Base-by-base conservation (phyloP, 2,888 invertebrate genomes). In the Neria commutata region DNA sequence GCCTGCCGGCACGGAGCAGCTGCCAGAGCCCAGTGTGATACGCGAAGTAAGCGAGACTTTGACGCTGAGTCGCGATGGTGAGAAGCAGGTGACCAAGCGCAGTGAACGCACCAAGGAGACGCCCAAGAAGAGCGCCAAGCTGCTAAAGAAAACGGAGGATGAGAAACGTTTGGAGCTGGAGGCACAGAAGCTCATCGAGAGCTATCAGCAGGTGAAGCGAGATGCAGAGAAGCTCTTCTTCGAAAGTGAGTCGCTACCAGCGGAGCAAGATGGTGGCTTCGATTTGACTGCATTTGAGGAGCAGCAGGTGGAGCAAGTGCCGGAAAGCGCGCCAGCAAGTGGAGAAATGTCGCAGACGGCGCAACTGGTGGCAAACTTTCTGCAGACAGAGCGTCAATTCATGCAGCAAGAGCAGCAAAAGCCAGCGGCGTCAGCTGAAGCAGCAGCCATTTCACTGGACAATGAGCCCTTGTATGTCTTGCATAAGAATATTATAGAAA, bases 161-260 rank as follows among this genome's bases (percentile, higher is more conserved):
- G 77, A 77, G 46, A 71, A 76, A 8, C 73, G 73, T 3, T 60
- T 77, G 1, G 77, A 78, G 56, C 62, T 72, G 60, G 77, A 77
- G 58, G 77, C 77, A 0, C 77, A 77, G 29, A 76, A 76, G 56
- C 66, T 77, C 0, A 77, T 77, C 17, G 77, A 77, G 42, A 77
- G 76, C 60, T 77, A 77, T 65, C 77, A 77, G 42, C 78, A 78
- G 49, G 77, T 77, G 8, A 75, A 71, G 50, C 78, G 77, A 53
- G 77, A 77, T 33, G 75, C 77, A 0, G 77, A 77, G 40, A 77
- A 77, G 19, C 61, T 77, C 0, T 67, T 67, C 19, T 47, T 57
- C 21, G 56, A 63, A 47, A 67, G 65, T 25, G 53, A 50, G 0
- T n/a, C 14, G 16, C 26, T 24, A 2, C 67, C 67, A 1, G 76